Evolutionary conservation across 2,797 vertebrate species (phyloP), one percentile per base, ranked within the genome.

Genomic region (Sarcoramphus papa): DNA sequence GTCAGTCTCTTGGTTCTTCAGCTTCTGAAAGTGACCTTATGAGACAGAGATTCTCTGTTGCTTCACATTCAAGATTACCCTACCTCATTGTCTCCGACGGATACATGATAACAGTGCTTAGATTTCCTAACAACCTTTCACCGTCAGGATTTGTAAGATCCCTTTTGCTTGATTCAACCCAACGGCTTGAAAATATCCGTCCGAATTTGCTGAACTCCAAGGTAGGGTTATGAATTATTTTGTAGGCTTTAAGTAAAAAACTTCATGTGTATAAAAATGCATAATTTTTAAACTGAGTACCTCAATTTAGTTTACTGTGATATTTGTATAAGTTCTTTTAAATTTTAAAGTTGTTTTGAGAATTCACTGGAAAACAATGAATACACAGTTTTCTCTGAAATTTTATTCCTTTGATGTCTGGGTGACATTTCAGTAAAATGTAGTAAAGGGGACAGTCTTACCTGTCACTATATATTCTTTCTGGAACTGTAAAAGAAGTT

Each of bases 81-180:
- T 99, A 99, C 97, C 97, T 99, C 88, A 97, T 99, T 63, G 98
- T 99, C 84, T 99, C 99, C 62, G 99, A 99, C 91, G 99, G 99
- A 37, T 99, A 99, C 96, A 99, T 99, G 98, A 95, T 99, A 94
- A 99, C 99, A 16, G 98, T 99, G 20, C 98, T 99, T 86, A 98
- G 97, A 63, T 97, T 99, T 81, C 91, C 97, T 18, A 97, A 97
- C 31, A 96, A 73, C 41, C 92, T 98, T 51, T 98, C 98, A 37
- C 98, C 99, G 2, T 97, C 98, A 13, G 41, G 92, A 35, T 96
- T 99, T 85, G 68, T 99, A 88, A 98, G 98, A 93, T 94, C 96
- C 2, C 97, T 99, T 75, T 97, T 99, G 7, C 98, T 98, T 83
- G 98, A 99, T 88, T 97, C 98, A n/a, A 92, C 97, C 21, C 98